Conservation (phyloP, 1,140 invertebrate genomes). For the Gerris buenoi region DNA sequence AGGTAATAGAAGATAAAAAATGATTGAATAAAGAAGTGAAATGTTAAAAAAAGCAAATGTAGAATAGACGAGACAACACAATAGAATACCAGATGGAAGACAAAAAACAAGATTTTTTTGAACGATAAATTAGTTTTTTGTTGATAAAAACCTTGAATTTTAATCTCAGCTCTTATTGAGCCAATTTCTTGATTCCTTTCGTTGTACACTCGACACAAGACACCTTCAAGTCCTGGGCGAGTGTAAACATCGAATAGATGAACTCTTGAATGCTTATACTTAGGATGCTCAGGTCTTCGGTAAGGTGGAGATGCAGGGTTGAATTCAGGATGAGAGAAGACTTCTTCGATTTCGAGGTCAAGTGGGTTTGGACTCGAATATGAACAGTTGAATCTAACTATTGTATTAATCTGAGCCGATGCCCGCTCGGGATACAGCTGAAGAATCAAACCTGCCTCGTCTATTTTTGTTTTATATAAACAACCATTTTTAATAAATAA, state of each 20-base stretch:
- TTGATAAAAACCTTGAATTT: too few species aligned
- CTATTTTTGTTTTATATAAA: too few species aligned
- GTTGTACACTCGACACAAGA: not conserved
- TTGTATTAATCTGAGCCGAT: not conserved
- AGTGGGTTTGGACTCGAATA: not conserved
- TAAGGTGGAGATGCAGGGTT: too few species aligned
- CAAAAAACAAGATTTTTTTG: too few species aligned
- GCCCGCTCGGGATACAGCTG: not conserved
- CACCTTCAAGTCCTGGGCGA: not conserved
- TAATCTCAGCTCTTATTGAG: not conserved
- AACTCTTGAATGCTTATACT: not conserved
- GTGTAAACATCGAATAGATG: not conserved
- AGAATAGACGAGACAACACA: too few species aligned
- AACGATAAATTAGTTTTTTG: too few species aligned
- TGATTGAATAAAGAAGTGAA: too few species aligned
- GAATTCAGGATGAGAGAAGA: not conserved
- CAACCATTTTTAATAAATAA: too few species aligned
- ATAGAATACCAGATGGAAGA: too few species aligned
- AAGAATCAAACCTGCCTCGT: not conserved
- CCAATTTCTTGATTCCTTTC: not conserved
- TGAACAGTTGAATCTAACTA: slow-evolving; percentile 14
- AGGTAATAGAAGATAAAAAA: too few species aligned
- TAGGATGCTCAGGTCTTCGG: not conserved
- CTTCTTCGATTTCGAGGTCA: not conserved
- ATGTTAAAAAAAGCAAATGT: too few species aligned